phyloP scores from a whole-genome alignment of 2,113 vertebrate genomes.

The Mormoops blainvillei region DNA sequence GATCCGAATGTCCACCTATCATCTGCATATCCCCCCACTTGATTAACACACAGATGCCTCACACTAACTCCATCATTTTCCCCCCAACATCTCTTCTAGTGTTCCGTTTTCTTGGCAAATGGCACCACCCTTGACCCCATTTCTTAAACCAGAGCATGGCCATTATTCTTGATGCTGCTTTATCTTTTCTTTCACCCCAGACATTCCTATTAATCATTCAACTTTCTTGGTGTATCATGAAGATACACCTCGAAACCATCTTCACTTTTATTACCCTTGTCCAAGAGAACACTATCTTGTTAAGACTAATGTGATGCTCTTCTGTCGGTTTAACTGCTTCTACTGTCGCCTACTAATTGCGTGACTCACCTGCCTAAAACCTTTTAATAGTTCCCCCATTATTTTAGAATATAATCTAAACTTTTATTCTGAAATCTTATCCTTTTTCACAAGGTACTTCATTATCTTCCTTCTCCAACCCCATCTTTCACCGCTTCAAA shows the following conservation, averaged over 20 bases:
- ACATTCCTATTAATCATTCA: not conserved
- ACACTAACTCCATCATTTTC: not conserved
- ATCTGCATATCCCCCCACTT: not conserved
- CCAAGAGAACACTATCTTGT: not conserved
- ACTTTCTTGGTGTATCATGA: not conserved
- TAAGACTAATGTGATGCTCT: not conserved
- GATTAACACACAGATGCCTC: not conserved
- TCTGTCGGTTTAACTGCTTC: not conserved
- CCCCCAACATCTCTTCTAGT: not conserved
- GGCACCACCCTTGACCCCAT: not conserved
- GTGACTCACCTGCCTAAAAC: not conserved
- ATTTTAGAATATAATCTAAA: slow-evolving; percentile 2
- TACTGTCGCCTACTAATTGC: not conserved
- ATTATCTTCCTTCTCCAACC: not conserved
- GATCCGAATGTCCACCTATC: not conserved
- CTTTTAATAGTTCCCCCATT: not conserved
- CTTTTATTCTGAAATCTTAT: not conserved
- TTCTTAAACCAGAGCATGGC: not conserved
- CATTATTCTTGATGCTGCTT: not conserved
- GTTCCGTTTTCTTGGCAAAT: not conserved
- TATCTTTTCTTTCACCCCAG: not conserved
- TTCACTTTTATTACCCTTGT: not conserved
- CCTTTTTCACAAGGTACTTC: not conserved
- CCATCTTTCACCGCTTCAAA: not conserved
- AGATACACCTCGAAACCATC: not conserved